Conservation (phyloP, 2,113 vertebrate genomes). For the Upupa epops region DNA sequence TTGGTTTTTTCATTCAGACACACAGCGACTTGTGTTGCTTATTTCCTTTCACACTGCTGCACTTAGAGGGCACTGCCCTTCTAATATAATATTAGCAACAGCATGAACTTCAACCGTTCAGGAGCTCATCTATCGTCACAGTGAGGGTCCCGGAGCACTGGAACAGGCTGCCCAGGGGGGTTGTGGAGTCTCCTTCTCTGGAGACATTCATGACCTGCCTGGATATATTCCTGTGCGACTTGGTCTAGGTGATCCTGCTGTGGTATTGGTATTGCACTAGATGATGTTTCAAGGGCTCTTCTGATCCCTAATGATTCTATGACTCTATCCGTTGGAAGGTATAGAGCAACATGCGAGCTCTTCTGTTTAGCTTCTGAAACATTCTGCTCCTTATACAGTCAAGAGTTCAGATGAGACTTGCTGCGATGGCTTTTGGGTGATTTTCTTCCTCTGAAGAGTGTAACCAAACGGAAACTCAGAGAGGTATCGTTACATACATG, state of each 20-base stretch:
- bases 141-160: too few species aligned
- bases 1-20: background rate
- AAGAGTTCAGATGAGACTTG: background rate
- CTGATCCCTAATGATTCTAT: too few species aligned
- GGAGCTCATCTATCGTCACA: too few species aligned
- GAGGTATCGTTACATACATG: fast-evolving
- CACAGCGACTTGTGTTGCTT: background rate
- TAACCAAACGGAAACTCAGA: background rate
- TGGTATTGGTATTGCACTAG: too few species aligned
- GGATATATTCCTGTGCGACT: too few species aligned
- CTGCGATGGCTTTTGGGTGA: background rate
- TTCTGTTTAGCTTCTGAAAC: background rate
- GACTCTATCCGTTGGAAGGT: too few species aligned
- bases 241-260: too few species aligned
- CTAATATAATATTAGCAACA: background rate
- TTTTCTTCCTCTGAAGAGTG: background rate
- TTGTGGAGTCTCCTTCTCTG: too few species aligned
- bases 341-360: background rate
- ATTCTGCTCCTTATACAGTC: background rate
- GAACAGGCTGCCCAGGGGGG: too few species aligned
- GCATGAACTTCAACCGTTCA: background rate
- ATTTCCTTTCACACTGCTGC: background rate
- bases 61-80: background rate
- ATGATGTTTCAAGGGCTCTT: too few species aligned
- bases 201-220: too few species aligned